These are phyloP conservation scores for Haemorhous mexicanus DNA, from an alignment of 2,113 vertebrate genomes.

Conservation along the genomic window DNA sequence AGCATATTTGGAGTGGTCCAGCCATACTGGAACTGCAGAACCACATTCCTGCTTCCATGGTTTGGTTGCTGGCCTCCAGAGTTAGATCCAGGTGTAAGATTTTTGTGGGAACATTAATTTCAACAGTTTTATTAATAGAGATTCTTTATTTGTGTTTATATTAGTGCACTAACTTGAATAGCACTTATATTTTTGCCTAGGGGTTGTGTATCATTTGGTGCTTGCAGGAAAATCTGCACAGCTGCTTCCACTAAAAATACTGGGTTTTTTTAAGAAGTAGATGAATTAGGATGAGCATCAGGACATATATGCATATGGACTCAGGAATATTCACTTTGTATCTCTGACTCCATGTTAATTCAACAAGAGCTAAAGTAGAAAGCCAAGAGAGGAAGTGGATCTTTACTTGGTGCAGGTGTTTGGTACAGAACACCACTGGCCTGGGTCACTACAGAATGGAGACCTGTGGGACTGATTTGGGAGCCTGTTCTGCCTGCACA, in stretches of 20 bases:
- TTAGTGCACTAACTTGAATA: background rate
- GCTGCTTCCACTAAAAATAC: background rate
- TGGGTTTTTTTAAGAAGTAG: rapidly evolving
- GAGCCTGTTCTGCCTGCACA: background rate
- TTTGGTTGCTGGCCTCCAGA: background rate
- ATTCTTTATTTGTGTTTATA: background rate
- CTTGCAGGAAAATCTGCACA: background rate
- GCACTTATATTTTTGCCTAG: background rate
- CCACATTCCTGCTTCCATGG: background rate
- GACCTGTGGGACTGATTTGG: rapidly evolving
- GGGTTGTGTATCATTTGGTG: background rate
- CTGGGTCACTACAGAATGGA: background rate
- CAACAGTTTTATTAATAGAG: background rate
- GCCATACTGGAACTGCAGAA: background rate
- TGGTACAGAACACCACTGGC: background rate
- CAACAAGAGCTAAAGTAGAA: background rate
- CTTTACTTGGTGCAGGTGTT: background rate
- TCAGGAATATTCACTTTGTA: background rate
- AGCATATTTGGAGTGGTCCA: background rate
- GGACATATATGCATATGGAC: background rate
- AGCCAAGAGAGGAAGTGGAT: background rate
- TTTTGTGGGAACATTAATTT: background rate
- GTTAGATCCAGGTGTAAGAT: background rate
- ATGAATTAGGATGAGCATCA: background rate
- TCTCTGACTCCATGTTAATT: background rate